These are phyloP conservation scores for Euglossa dilemma DNA, from an alignment of 1,140 invertebrate genomes.

Conservation along the genomic window DNA sequence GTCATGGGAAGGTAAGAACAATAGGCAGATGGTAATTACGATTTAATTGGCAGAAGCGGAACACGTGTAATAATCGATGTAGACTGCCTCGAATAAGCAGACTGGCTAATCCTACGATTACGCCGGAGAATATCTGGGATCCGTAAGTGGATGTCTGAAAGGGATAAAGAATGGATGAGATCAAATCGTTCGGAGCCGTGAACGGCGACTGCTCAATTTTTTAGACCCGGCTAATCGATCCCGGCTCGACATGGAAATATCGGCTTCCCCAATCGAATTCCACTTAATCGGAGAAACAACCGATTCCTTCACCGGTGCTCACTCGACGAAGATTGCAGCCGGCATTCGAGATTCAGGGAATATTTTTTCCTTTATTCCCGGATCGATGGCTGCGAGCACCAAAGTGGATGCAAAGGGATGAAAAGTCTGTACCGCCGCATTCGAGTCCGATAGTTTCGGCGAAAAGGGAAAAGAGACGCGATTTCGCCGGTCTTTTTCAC, in stretches of 20 bases:
- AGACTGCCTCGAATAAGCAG: background rate
- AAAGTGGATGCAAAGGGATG: background rate
- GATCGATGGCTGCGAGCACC: background rate
- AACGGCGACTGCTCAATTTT: background rate
- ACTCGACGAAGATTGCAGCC: background rate
- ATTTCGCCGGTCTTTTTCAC: background rate
- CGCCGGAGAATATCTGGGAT: background rate
- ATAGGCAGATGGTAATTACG: background rate
- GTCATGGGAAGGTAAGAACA: slow-evolving; percentile 1
- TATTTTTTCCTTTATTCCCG: background rate
- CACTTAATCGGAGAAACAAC: background rate
- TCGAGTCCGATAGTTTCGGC: background rate
- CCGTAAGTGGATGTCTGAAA: background rate
- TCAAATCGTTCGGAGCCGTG: background rate
- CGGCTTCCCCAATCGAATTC: background rate
- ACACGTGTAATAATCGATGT: background rate
- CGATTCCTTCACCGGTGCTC: background rate
- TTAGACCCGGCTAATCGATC: background rate
- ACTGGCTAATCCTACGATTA: background rate
- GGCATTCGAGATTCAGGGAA: background rate
- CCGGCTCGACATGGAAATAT: background rate
- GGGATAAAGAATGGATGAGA: too few relatives aligned
- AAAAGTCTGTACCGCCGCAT: background rate
- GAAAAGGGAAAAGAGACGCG: too few relatives aligned
- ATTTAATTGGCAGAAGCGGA: background rate